These are phyloP conservation scores for Virgularia gustaviana DNA, from an alignment of 92 coral and sea anemone species.

Conservation along the genomic window DNA sequence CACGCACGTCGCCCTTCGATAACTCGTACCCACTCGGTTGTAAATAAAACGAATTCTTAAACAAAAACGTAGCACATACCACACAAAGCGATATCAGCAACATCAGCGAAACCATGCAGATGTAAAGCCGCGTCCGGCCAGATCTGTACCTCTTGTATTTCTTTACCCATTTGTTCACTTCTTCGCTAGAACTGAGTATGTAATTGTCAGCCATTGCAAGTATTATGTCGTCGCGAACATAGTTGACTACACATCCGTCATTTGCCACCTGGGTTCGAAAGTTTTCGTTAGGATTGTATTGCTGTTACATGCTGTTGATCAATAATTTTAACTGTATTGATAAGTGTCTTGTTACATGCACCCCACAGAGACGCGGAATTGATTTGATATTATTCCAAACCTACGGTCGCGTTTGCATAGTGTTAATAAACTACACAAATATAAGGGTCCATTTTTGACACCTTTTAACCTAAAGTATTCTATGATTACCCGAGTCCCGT, in stretches of 20 bases:
- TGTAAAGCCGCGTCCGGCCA: slow-evolving; percentile 18
- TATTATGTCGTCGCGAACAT: neutral
- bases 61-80: slow-evolving; percentile 29
- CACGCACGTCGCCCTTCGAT: slow-evolving; percentile 33
- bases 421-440: too few relatives aligned
- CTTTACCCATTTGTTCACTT: slow-evolving; percentile 9
- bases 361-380: slow-evolving; percentile 15
- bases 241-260: neutral
- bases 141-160: slow-evolving; percentile 27
- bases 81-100: slow-evolving; percentile 7
- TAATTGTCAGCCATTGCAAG: slow-evolving; percentile 1
- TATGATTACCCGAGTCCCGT: too few relatives aligned
- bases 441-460: too few relatives aligned
- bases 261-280: slow-evolving; percentile 3
- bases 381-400: neutral
- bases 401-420: too few relatives aligned
- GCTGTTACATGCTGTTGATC: neutral
- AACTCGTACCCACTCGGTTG: slow-evolving; percentile 25
- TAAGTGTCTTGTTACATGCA: slow-evolving; percentile 32
- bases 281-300: neutral
- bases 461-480: too few relatives aligned
- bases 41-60: slow-evolving; percentile 27
- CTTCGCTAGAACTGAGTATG: neutral
- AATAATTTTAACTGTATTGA: neutral
- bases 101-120: slow-evolving; percentile 25